Conservation (phyloP, 2,113 vertebrate genomes). For the Halcyon senegalensis region DNA sequence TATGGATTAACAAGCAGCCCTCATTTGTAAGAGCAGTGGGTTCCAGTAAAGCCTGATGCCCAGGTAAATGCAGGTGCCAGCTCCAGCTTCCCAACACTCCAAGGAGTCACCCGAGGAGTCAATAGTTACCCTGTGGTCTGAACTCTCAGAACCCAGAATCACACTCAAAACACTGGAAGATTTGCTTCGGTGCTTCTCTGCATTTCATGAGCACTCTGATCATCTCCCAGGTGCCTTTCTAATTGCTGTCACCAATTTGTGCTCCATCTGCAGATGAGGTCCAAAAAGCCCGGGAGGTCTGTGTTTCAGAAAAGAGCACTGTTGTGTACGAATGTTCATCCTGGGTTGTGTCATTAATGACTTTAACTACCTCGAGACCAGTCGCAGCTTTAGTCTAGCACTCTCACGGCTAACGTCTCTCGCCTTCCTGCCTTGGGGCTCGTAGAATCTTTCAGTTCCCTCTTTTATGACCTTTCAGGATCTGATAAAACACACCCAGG, state of each 20-base stretch:
- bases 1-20: background rate
- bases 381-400: background rate
- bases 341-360: background rate
- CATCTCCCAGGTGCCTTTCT: background rate
- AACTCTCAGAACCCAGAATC: background rate
- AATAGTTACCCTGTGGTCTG: background rate
- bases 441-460: background rate
- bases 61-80: accelerated
- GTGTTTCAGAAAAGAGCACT: background rate
- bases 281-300: background rate
- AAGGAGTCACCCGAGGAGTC: background rate
- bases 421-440: background rate
- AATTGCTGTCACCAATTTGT: background rate
- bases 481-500: conserved; percentile 4
- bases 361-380: background rate
- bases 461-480: background rate
- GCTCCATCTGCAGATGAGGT: background rate
- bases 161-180: background rate
- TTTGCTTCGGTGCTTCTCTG: background rate
- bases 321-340: background rate
- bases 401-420: background rate
- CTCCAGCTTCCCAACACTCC: background rate
- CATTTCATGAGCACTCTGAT: background rate
- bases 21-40: background rate
- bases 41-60: background rate